phyloP scores from a whole-genome alignment of 2,113 vertebrate species.

The Glaucomys volans region DNA sequence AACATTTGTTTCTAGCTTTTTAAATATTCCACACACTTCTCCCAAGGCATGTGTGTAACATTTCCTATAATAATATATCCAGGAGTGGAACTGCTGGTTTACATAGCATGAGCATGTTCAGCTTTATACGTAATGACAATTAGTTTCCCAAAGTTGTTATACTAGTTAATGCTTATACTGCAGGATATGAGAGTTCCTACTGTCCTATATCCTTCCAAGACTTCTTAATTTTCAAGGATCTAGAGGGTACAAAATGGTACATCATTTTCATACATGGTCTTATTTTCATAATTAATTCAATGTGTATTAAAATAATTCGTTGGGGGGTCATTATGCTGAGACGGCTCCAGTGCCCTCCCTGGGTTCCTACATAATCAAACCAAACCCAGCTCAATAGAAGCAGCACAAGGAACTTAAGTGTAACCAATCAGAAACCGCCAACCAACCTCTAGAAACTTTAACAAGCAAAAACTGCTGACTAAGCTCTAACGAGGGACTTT shows the following conservation, averaged over 20 bases:
- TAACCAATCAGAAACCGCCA: background rate
- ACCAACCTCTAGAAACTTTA: background rate
- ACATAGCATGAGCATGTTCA: background rate
- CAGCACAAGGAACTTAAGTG: background rate
- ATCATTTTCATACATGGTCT: background rate
- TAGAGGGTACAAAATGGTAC: background rate
- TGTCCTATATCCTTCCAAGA: background rate
- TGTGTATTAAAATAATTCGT: background rate
- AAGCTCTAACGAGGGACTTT: background rate
- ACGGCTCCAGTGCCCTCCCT: too few species aligned
- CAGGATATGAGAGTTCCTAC: background rate
- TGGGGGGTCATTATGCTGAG: too few species aligned
- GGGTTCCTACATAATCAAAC: background rate
- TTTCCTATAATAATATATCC: background rate
- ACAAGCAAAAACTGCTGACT: background rate
- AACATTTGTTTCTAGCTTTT: background rate
- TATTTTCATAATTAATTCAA: conserved; percentile 8
- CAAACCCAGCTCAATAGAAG: background rate
- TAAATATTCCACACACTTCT: background rate
- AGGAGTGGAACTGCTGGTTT: background rate
- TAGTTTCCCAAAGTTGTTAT: background rate
- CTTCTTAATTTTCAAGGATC: background rate
- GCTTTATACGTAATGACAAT: background rate
- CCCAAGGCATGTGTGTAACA: background rate
- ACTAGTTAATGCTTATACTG: background rate